Base-by-base conservation (phyloP, 2,113 vertebrate species). In the Heterotilapia buettikoferi region DNA sequence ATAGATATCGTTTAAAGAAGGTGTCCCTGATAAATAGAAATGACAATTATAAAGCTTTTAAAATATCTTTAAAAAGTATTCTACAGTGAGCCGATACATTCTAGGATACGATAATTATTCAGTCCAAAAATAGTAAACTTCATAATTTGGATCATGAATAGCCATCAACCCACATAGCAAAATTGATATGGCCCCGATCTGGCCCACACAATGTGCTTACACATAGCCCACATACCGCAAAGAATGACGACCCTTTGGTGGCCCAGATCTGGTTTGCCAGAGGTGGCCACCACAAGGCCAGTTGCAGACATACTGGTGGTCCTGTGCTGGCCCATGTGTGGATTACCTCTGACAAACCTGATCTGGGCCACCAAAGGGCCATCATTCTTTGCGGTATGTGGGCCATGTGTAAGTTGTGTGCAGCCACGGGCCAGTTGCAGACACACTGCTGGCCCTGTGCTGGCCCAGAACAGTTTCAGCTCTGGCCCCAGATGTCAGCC, bases 1-100 rank as follows among this genome's bases (percentile, higher is more conserved):
- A 73, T 61, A 85, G 52, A 86, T 88, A 84, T 63, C 50, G 1
- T 86, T 88, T 84, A 90, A 84, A 86, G 47, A 54, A 31, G 31
- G 33, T 40, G 59, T 79, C 89, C 84, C 89, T 76, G 40, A 89
- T 78, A 57, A 84, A 90, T 16, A 52, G 19, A 33, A 71, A 73
- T 84, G 24, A 84, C 14, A 56, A 29, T 4, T 1, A 71, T 26
- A 18, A 18, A 6, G 29, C 63, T 86, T 82, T 86, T 38, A 53
- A 26, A 18, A 61, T 56, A 47, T 3, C 29, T 21, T 47, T 26
- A 50, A 61, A 76, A 61, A 6, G 21, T 33, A 5, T 24, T 76
- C 21, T 47, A 50, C 33, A 50, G 43, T 29, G 43, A 76, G 43
- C 2, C 1, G 16, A 76, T 50, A 18, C 24, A 26, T 29, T 47